Percentiles rank a stretch among this genome's conserved stretches.
Evolutionary conservation across 2,797 vertebrate species (phyloP).

Genomic region (Lindbergichthys nudifrons): DNA sequence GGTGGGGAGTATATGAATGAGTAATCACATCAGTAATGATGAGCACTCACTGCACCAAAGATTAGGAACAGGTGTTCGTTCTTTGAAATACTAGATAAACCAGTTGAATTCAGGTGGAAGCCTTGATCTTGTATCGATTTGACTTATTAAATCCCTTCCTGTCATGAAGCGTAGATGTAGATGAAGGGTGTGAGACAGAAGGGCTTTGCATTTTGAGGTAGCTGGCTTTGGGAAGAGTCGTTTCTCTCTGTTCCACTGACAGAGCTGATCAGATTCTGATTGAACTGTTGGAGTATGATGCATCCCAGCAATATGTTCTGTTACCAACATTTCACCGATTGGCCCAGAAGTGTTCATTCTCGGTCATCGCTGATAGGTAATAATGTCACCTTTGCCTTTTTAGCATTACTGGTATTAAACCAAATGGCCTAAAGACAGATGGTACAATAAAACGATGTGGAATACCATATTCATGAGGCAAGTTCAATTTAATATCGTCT

Average conservation of each 20-base stretch:
- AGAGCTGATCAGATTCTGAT: neutral
- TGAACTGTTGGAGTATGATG: neutral
- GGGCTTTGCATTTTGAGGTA: conserved; percentile 2
- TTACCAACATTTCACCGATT: conserved; percentile 5
- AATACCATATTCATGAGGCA: conserved; percentile 5
- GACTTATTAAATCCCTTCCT: conserved; percentile 8
- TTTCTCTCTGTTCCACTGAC: neutral
- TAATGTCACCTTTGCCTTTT: conserved; percentile 15
- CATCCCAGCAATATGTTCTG: conserved; percentile 7
- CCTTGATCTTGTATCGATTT: conserved; percentile 43
- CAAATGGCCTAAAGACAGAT: conserved; percentile 15
- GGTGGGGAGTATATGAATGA: conserved; percentile 62
- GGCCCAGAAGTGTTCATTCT: neutral
- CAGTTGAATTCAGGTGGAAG: conserved; percentile 43
- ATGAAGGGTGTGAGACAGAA: conserved; percentile 1
- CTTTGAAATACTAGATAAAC: conserved; percentile 32
- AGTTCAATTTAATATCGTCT: conserved; percentile 17
- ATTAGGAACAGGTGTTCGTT: conserved; percentile 72
- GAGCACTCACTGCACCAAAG: conserved; percentile 46
- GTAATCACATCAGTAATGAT: conserved; percentile 56
- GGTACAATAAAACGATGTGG: conserved; percentile 7
- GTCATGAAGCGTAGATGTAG: neutral
- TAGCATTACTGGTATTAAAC: conserved; percentile 7
- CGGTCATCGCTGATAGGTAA: neutral
- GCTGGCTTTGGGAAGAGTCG: neutral